phyloP scores from a whole-genome alignment of 1,140 invertebrate species.

The Drosophila kurseongensis region DNA sequence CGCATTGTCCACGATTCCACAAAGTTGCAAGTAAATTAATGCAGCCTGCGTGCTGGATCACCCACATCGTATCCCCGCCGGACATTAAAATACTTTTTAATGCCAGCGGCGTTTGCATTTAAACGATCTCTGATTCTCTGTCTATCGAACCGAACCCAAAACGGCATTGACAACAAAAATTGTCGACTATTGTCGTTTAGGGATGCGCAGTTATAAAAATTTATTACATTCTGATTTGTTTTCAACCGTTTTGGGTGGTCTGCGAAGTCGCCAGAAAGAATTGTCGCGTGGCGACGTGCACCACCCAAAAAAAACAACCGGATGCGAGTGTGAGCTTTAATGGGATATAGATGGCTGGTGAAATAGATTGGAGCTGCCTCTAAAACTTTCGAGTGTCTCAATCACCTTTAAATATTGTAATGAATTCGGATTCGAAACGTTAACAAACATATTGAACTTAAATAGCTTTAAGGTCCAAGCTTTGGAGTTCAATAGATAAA shows the following conservation, averaged over 20 bases:
- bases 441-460: too few relatives aligned
- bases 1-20: conserved; percentile 39
- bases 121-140: conserved; percentile 54
- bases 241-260: conserved; percentile 17
- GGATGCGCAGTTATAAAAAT: conserved; percentile 48
- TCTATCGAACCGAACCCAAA: conserved; percentile 26
- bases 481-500: too few relatives aligned
- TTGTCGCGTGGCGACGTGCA: conserved; percentile 66
- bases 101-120: conserved; percentile 64
- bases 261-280: conserved; percentile 49
- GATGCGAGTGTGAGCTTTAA: conserved; percentile 16
- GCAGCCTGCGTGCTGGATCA: conserved; percentile 53
- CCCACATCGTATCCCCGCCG: neutral
- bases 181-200: conserved; percentile 23
- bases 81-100: conserved; percentile 72
- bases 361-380: neutral
- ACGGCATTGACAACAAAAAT: conserved; percentile 33
- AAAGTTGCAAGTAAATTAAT: conserved; percentile 68
- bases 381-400: neutral
- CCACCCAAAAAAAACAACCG: neutral
- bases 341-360: neutral
- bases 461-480: too few relatives aligned
- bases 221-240: conserved; percentile 47
- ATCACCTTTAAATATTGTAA: neutral
- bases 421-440: neutral